Evolutionary conservation across 2,797 vertebrate genomes (phyloP).

Genomic region (Lutjanus argentimaculatus): DNA sequence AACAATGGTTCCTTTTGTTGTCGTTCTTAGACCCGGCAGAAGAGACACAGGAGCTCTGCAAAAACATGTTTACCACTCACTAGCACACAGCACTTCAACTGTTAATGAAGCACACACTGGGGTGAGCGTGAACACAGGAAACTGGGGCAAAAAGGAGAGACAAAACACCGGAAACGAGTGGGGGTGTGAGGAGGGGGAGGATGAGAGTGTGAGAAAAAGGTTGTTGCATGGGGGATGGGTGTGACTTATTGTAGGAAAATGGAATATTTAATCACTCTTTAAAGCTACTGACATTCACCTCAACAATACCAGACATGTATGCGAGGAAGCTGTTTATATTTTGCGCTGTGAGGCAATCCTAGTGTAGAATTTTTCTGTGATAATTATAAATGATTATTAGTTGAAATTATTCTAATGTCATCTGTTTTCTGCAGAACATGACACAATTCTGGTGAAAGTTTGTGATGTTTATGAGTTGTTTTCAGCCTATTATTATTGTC

Average conservation of each 20-base stretch:
- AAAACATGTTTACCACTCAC: slow-evolving; percentile 52
- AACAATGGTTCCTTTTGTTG: slow-evolving; percentile 60
- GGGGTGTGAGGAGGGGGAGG: slow-evolving; percentile 35
- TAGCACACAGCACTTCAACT: slow-evolving; percentile 25
- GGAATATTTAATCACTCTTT: slow-evolving; percentile 48
- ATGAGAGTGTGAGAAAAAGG: slow-evolving; percentile 37
- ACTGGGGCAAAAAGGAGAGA: slow-evolving; percentile 36
- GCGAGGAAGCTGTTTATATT: slow-evolving; percentile 6
- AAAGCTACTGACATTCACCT: neutral
- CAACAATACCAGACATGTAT: neutral
- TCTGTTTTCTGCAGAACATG: neutral
- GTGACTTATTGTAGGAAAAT: slow-evolving; percentile 41
- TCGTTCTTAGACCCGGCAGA: slow-evolving; percentile 14
- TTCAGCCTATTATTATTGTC: neutral
- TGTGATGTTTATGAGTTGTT: neutral
- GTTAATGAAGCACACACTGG: slow-evolving; percentile 53
- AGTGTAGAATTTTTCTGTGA: neutral
- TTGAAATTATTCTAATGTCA: neutral
- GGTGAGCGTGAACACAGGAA: slow-evolving; percentile 47
- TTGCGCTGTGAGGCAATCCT: neutral
- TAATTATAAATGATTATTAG: neutral
- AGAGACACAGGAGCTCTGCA: slow-evolving; percentile 17
- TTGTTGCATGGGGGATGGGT: slow-evolving; percentile 52
- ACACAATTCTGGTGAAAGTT: neutral
- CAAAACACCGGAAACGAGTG: slow-evolving; percentile 52